These are phyloP conservation scores for Hydroisotoma schaefferi DNA, from an alignment of 2,888 invertebrate species.

Conservation along the genomic window DNA sequence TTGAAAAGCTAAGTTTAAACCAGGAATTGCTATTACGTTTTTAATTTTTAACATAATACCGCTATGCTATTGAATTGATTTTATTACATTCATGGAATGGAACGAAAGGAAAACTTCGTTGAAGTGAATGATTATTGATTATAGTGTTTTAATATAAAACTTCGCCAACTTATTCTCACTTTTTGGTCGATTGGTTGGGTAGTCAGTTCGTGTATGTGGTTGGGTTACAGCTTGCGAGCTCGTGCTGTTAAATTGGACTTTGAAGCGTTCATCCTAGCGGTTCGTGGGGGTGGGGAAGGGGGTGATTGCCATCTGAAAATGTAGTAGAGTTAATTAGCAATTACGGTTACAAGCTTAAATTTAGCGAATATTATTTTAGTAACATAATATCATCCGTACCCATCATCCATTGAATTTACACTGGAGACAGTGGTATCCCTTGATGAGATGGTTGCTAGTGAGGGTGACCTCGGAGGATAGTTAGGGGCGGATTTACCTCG, in stretches of 20 bases:
- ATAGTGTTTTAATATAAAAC: background rate
- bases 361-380: background rate
- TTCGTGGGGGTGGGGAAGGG: constrained; percentile 46
- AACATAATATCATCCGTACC: constrained; percentile 25
- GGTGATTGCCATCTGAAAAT: constrained; percentile 48
- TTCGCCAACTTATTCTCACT: constrained; percentile 10
- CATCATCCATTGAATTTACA: constrained; percentile 47
- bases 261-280: constrained; percentile 45
- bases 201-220: constrained; percentile 2
- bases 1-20: no score
- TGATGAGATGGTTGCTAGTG: constrained; percentile 48
- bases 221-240: constrained; percentile 45
- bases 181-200: constrained; percentile 9
- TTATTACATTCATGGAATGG: no score
- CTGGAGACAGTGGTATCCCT: constrained; percentile 48
- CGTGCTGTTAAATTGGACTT: constrained; percentile 46
- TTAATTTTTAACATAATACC: no score
- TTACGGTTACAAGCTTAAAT: no score
- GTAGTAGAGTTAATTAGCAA: constrained; percentile 1
- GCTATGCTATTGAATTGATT: no score
- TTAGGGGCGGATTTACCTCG: constrained; percentile 41
- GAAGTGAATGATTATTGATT: background rate
- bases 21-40: no score
- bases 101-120: constrained; percentile 5
- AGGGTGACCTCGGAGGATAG: constrained; percentile 43